Base-by-base conservation (phyloP, 2,797 vertebrate species). In the Poecile montanus region DNA sequence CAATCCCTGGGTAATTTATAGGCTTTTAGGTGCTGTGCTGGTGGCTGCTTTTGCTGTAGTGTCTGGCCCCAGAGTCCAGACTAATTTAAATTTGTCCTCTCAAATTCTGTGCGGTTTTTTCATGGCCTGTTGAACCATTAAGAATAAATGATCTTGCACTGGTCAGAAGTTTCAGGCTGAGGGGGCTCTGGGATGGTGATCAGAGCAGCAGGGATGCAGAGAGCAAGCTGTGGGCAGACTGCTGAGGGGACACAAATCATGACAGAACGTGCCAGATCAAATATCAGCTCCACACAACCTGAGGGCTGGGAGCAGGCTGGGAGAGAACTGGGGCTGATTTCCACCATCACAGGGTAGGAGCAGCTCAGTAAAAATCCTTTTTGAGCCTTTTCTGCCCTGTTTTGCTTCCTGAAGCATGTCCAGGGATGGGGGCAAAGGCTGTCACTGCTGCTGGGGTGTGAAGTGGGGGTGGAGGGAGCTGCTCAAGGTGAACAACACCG, bases 401-500 rank as follows among this genome's bases (percentile, higher is more conserved):
- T 86, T 73, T 60, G 17, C 25, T 80, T 25, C 63, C 76, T 61
- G 45, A 36, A 45, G 26, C 0, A 0, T 40, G 58, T 65, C 79
- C 7, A 13, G 62, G 53, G 70, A 53, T 3, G 16, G 51, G 4
- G 8, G 82, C 8, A 42, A 73, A 82, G 67, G 82, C 72, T 76
- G 86, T 40, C 25, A 5, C 62, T 47, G 48, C 12, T 80, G 85
- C 88, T 29, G 23, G 54, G 50, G 29, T 5, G 4, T 36, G 77
- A 85, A 70, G 48, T n/a, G 83, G 50, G 53, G 62, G 36, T 2
- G 15, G 89, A 94, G 58, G 29, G 62, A 93, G 62, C 72, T 75
- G 82, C 73, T 88, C 42, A 72, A 91, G 93, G 75, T 92, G 93
- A 95, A 17, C 62, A 51, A 30, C 67, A 23, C 82, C 47, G 92